A percentile compares a stretch with the other conserved stretches of the same genome.
Evolutionary conservation across 2,888 invertebrate species (phyloP).

Genomic region (Mellilla xanthometata): DNA sequence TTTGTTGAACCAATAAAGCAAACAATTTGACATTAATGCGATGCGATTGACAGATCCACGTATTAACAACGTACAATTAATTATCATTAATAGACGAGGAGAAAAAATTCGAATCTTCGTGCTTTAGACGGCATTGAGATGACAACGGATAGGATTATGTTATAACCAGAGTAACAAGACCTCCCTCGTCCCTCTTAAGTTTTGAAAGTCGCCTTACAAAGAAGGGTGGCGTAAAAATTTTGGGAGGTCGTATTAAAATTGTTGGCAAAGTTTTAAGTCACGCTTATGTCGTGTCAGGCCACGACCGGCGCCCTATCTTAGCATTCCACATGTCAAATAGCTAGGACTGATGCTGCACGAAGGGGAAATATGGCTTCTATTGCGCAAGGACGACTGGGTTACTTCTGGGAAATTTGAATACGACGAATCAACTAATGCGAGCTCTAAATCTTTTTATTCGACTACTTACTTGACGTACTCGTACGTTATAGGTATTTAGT

Average conservation of each 20-base stretch:
- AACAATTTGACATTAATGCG: constrained; percentile 68
- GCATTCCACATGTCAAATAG: constrained; percentile 76
- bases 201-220: constrained; percentile 20
- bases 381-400: constrained; percentile 55
- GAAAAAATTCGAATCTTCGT: constrained; percentile 72
- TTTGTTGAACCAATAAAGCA: constrained; percentile 42
- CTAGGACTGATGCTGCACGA: constrained; percentile 56
- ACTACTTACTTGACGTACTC: no score
- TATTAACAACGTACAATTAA: constrained; percentile 71
- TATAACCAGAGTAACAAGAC: constrained; percentile 47
- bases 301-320: constrained; percentile 63
- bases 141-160: constrained; percentile 72
- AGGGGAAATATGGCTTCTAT: constrained; percentile 58
- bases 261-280: constrained; percentile 57
- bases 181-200: constrained; percentile 36
- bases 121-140: constrained; percentile 76
- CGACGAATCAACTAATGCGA: neutral
- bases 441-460: no score
- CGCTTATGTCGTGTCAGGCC: constrained; percentile 62
- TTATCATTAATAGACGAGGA: constrained; percentile 67
- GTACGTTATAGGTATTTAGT: no score
- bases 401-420: constrained; percentile 43
- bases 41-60: constrained; percentile 67
- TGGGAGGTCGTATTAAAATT: constrained; percentile 45
- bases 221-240: constrained; percentile 36